Evolutionary conservation across 2,113 vertebrate genomes (phyloP).

Genomic region (Coturnix japonica): DNA sequence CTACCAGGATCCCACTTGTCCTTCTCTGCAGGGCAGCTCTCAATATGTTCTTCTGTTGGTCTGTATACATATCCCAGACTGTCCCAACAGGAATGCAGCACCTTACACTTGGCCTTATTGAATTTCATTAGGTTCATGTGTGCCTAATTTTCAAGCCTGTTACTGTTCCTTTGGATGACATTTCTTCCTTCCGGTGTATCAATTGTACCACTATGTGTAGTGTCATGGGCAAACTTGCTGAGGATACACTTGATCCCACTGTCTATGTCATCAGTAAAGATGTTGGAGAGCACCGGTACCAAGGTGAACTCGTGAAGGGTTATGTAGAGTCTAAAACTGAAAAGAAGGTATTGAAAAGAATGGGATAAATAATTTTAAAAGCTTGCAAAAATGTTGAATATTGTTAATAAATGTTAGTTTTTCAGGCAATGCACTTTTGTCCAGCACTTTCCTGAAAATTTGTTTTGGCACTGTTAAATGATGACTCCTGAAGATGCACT

Average conservation of each 20-base stretch:
- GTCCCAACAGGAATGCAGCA: not conserved
- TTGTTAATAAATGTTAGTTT: not conserved
- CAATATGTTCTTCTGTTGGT: not conserved
- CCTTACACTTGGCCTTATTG: not conserved
- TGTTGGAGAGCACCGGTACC: not conserved
- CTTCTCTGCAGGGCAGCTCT: not conserved
- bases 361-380: not conserved
- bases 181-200: not conserved
- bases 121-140: not conserved
- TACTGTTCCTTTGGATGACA: not conserved
- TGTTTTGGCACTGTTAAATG: not conserved
- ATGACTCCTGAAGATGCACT: not conserved
- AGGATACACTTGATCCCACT: not conserved
- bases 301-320: not conserved
- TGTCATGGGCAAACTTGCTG: not conserved
- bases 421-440: not conserved
- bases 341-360: not conserved
- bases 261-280: not conserved
- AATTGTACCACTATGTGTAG: not conserved
- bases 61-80: not conserved
- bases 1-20: not conserved
- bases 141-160: not conserved
- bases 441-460: not conserved
- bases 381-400: fast-evolving
- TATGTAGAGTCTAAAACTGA: not conserved